phyloP scores from a whole-genome alignment of 2,888 invertebrate genomes.

The Dioctria linearis region DNA sequence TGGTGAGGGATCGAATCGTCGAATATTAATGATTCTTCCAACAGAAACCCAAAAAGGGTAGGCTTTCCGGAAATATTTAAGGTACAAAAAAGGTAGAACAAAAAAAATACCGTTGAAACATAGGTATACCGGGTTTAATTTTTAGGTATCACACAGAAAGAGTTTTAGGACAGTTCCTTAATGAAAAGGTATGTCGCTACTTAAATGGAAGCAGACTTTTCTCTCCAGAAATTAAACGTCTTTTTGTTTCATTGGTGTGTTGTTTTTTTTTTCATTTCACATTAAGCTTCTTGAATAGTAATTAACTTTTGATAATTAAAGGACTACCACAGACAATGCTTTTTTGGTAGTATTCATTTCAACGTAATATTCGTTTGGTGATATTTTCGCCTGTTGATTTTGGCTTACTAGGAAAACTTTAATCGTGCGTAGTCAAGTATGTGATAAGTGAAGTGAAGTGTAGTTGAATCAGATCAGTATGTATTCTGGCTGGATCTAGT shows the following conservation, averaged over 20 bases:
- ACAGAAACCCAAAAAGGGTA: not conserved
- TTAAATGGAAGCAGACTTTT: not conserved
- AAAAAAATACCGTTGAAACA: not conserved
- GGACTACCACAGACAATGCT: too few relatives aligned
- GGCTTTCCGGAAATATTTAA: conserved; percentile 11
- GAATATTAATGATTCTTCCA: conserved; percentile 35
- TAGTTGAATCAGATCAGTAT: too few relatives aligned
- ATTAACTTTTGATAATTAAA: conserved; percentile 13
- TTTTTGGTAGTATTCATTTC: too few relatives aligned
- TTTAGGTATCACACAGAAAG: not conserved
- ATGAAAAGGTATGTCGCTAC: not conserved
- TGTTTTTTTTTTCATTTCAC: not conserved
- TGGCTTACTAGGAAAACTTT: too few relatives aligned
- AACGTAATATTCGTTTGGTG: too few relatives aligned
- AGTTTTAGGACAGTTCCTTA: not conserved
- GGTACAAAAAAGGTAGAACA: not conserved
- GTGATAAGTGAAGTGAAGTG: too few relatives aligned
- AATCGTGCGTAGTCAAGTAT: too few relatives aligned
- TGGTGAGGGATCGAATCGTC: not conserved
- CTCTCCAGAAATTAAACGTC: not conserved
- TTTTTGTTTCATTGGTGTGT: not conserved
- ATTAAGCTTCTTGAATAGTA: conserved; percentile 1
- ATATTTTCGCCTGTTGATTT: too few relatives aligned
- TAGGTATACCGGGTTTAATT: not conserved
- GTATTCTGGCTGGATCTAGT: too few relatives aligned